phyloP scores from a whole-genome alignment of 2,113 vertebrate genomes.

The Tachycineta bicolor region DNA sequence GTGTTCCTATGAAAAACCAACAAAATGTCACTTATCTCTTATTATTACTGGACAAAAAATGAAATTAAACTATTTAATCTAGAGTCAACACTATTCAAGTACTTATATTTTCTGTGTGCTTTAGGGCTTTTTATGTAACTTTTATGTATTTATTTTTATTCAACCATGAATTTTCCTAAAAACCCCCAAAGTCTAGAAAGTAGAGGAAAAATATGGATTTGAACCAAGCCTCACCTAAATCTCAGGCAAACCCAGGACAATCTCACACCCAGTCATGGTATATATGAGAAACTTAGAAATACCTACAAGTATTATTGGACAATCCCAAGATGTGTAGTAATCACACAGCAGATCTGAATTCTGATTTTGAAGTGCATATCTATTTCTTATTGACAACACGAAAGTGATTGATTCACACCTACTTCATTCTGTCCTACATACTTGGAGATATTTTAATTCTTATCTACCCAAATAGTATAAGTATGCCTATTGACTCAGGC shows the following conservation, averaged over 20 bases:
- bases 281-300: neutral
- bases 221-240: neutral
- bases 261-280: neutral
- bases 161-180: neutral
- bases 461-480: neutral
- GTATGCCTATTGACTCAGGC: neutral
- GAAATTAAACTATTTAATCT: neutral
- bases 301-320: neutral
- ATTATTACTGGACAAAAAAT: neutral
- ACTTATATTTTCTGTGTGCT: neutral
- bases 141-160: neutral
- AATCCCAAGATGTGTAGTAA: neutral
- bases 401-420: neutral
- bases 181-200: neutral
- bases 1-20: neutral
- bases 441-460: neutral
- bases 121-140: neutral
- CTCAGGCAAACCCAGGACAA: neutral
- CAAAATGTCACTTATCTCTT: neutral
- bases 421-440: neutral
- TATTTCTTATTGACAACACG: neutral
- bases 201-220: neutral
- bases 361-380: neutral
- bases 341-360: neutral
- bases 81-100: neutral